phyloP scores from a whole-genome alignment of 2,888 invertebrate species.

The Macaria liturata region DNA sequence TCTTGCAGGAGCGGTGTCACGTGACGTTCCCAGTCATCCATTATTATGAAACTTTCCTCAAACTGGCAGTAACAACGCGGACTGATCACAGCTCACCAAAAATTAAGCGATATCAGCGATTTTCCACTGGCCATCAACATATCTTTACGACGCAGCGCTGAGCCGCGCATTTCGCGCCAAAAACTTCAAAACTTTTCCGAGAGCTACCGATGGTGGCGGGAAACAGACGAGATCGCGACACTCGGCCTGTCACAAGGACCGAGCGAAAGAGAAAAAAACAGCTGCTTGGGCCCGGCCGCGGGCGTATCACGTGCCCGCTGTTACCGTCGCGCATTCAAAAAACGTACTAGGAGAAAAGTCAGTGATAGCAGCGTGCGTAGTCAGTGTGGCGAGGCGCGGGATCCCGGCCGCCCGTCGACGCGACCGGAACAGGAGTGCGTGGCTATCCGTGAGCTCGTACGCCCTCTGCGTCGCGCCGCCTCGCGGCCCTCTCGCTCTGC shows the following conservation, averaged over 20 bases:
- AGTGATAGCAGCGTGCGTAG: slow-evolving; percentile 61
- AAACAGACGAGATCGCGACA: slow-evolving; percentile 72
- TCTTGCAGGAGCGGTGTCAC: slow-evolving; percentile 83
- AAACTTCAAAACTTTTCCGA: slow-evolving; percentile 66
- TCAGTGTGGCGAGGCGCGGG: slow-evolving; percentile 78
- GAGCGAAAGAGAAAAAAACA: slow-evolving; percentile 76
- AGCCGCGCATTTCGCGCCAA: slow-evolving; percentile 75
- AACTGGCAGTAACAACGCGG: slow-evolving; percentile 49
- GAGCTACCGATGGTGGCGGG: slow-evolving; percentile 65
- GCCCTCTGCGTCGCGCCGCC: slow-evolving; percentile 85
- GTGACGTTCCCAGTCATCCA: slow-evolving; percentile 85
- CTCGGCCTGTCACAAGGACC: slow-evolving; percentile 68
- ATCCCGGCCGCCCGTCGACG: slow-evolving; percentile 81
- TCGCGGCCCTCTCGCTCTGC: slow-evolving; percentile 68
- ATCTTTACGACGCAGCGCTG: slow-evolving; percentile 37
- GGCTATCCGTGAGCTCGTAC: slow-evolving; percentile 75
- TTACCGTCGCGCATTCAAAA: slow-evolving; percentile 76
- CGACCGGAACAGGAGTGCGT: slow-evolving; percentile 82
- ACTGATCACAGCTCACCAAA: slow-evolving; percentile 67
- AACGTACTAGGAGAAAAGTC: slow-evolving; percentile 75
- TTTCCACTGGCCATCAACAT: slow-evolving; percentile 53
- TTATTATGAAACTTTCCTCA: slow-evolving; percentile 59
- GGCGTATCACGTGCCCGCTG: slow-evolving; percentile 78
- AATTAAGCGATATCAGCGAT: slow-evolving; percentile 54
- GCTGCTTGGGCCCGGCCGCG: slow-evolving; percentile 69